Conservation (phyloP, 23 tunicate genomes). For the Halocynthia aurantium region DNA sequence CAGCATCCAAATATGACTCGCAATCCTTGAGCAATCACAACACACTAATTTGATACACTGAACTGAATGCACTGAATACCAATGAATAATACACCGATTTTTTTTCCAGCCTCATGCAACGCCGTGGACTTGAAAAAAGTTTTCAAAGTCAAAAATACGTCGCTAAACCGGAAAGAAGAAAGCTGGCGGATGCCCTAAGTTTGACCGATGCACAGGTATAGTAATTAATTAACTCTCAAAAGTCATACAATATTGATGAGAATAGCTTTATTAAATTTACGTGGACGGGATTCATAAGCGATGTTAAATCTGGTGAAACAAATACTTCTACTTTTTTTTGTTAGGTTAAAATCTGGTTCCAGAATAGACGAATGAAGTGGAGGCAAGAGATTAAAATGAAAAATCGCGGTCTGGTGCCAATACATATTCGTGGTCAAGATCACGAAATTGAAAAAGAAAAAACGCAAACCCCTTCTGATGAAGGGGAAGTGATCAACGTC, state of each 20-base stretch:
- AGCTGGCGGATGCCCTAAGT: constrained; percentile 73
- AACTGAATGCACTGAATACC: too few species aligned
- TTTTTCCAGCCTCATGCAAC: constrained; percentile 52
- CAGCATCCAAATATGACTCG: too few species aligned
- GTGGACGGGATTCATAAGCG: neutral
- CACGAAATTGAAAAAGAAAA: too few species aligned
- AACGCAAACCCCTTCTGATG: too few species aligned
- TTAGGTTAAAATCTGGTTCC: constrained; percentile 96
- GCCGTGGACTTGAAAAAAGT: constrained; percentile 83
- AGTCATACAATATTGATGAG: neutral
- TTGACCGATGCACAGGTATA: constrained; percentile 89
- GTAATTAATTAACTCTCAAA: neutral
- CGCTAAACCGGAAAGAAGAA: constrained; percentile 78
- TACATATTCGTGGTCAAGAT: neutral
- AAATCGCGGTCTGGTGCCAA: constrained; percentile 20
- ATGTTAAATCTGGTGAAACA: neutral
- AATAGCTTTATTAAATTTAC: neutral
- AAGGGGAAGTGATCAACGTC: too few species aligned
- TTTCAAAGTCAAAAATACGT: constrained; percentile 83
- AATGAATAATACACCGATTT: too few species aligned
- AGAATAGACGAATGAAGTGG: constrained; percentile 93
- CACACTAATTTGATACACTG: too few species aligned
- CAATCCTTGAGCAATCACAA: too few species aligned
- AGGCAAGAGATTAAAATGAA: constrained; percentile 59
- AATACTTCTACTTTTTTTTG: neutral